Percentiles rank a stretch among this genome's conserved stretches.
These are phyloP conservation scores for Oenanthe oenanthe DNA, from an alignment of 2,113 vertebrate species.

Conservation along the genomic window DNA sequence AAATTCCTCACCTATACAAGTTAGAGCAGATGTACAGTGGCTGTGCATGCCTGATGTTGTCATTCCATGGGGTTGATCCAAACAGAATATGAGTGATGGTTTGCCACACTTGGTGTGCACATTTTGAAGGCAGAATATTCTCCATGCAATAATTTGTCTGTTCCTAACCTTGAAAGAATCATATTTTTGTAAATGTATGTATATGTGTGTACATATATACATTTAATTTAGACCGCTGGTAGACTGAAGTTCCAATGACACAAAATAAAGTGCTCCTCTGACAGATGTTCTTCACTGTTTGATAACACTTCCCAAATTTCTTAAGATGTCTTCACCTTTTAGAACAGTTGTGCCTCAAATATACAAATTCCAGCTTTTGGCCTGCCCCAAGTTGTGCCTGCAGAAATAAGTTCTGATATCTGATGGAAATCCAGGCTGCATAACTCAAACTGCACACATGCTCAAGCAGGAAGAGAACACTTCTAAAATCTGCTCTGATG, in stretches of 20 bases:
- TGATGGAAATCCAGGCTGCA: not conserved
- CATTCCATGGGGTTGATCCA: not conserved
- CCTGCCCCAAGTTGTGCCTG: not conserved
- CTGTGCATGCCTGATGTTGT: not conserved
- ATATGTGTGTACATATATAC: fast-evolving
- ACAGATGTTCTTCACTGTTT: not conserved
- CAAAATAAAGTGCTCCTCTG: not conserved
- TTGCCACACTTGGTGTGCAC: not conserved
- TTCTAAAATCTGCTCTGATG: not conserved
- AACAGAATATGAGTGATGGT: fast-evolving
- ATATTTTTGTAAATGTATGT: not conserved
- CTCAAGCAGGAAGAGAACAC: not conserved
- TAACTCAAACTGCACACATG: fast-evolving
- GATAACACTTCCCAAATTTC: not conserved
- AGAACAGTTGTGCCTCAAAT: not conserved
- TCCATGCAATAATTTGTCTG: not conserved
- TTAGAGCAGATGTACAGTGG: not conserved
- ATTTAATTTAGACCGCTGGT: not conserved
- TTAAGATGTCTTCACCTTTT: not conserved
- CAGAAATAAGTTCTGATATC: not conserved
- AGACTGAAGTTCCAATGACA: not conserved
- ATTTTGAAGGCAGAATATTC: not conserved
- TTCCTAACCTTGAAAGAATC: not conserved
- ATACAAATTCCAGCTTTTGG: not conserved
- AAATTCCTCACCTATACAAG: not conserved